Evolutionary conservation across 2,797 vertebrate genomes (phyloP), one percentile per base, ranked within the genome.

Genomic region (Schizopygopsis pylzovi): DNA sequence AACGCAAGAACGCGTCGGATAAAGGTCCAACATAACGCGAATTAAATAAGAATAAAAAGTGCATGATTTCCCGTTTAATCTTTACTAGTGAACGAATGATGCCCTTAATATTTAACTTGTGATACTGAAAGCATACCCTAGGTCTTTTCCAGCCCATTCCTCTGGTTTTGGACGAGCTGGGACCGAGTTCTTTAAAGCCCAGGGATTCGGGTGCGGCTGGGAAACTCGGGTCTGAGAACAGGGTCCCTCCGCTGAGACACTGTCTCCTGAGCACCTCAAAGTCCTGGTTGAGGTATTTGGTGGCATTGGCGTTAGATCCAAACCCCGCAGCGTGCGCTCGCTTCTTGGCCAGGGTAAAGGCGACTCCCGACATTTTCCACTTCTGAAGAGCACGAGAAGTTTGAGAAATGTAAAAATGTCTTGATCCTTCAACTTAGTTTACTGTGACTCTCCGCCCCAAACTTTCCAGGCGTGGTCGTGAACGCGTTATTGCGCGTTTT

Each of bases 131-230:
- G 0, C 68, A 49, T 94, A 97, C 96, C 93, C 93, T 92, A 28
- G 96, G 96, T 89, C 96, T 95, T 90, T 95, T 96, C 98, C 98
- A 98, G 86, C 91, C 94, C 86, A 98, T 92, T 43, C 97, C 97
- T 1, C 95, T 94, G 8, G 94, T 95, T 90, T 98, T 98, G 93
- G 4, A 18, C 0, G 97, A 97, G 90, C 83, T 85, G 0, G 95
- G 94, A 7, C 97, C 98, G 92, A 99, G 91, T 61, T 99, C 97
- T 0, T 94, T 95, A 91, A 96, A 98, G 49, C 98, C 97, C 85
- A 99, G 92, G 0, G 96, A 89, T 1, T 95, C 75, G 4, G 96
- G 93, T 0, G 88, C 88, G 61, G 97, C 95, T 4, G 96, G 94
- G 91, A 98, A 98, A 10, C 86, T 80, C 0, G 95, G 93, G 91